phyloP scores from a whole-genome alignment of 1,140 invertebrate species.

The Gonatopus flavifemur region DNA sequence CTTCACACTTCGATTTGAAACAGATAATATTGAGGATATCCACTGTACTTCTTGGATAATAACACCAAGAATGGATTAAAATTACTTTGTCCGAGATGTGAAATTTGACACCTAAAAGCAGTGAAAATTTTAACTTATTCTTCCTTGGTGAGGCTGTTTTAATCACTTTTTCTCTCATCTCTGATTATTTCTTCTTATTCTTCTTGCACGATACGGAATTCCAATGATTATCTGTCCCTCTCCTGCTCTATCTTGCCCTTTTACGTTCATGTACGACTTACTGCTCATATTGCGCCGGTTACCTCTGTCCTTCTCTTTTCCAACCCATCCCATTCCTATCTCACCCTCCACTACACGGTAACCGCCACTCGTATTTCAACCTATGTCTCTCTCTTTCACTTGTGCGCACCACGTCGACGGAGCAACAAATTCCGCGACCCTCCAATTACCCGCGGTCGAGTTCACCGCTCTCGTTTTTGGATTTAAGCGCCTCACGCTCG shows the following conservation, averaged over 20 bases:
- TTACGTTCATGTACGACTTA: too few species aligned
- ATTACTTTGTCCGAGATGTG: too few species aligned
- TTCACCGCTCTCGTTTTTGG: slow-evolving; percentile 42
- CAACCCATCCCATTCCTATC: slow-evolving; percentile 11
- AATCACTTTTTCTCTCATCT: too few species aligned
- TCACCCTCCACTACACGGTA: slow-evolving; percentile 18
- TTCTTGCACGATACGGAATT: too few species aligned
- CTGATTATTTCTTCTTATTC: too few species aligned
- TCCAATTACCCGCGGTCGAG: slow-evolving; percentile 45
- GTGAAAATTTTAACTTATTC: too few species aligned
- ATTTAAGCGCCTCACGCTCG: slow-evolving; percentile 35
- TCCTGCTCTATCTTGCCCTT: slow-evolving; percentile 4
- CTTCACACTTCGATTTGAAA: too few species aligned
- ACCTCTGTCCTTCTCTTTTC: slow-evolving; percentile 6
- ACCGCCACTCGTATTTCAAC: slow-evolving; percentile 42
- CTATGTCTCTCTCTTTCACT: background rate
- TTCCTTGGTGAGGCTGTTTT: too few species aligned
- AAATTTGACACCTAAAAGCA: too few species aligned
- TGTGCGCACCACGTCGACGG: slow-evolving; percentile 23
- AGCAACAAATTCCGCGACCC: slow-evolving; percentile 46
- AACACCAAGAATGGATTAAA: too few species aligned
- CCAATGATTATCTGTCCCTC: background rate
- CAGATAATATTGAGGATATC: too few species aligned
- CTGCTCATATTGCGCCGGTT: background rate
- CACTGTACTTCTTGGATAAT: too few species aligned